Percentiles rank a stretch among this genome's conserved stretches.
Conservation (phyloP, 2,888 invertebrate genomes). For the Cataglyphis albicans region DNA sequence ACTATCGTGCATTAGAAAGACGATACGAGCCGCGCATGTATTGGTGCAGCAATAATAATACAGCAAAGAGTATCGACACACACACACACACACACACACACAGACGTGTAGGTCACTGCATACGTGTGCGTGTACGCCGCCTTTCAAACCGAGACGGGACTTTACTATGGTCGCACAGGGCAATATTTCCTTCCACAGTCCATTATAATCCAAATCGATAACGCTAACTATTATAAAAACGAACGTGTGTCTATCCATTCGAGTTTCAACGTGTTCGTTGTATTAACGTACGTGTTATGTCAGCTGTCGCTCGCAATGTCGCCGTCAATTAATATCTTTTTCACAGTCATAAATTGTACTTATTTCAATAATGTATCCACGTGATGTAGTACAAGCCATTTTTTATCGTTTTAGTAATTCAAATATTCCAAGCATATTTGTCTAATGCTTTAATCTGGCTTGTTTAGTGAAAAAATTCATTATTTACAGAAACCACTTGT, state of each 20-base stretch:
- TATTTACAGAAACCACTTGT: neutral
- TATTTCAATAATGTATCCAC: neutral
- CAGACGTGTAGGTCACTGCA: neutral
- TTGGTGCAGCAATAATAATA: constrained; percentile 59
- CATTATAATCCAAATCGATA: constrained; percentile 67
- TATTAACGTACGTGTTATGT: constrained; percentile 58
- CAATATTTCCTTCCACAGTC: constrained; percentile 54
- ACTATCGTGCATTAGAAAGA: constrained; percentile 68
- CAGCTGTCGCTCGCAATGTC: constrained; percentile 19
- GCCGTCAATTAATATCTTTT: constrained; percentile 26
- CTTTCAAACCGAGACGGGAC: constrained; percentile 49
- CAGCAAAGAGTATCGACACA: constrained; percentile 11
- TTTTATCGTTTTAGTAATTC: neutral
- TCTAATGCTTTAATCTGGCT: neutral
- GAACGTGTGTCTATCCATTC: constrained; percentile 46
- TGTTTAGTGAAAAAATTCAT: neutral
- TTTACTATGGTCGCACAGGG: constrained; percentile 33
- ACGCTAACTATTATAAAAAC: constrained; percentile 65
- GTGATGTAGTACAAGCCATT: neutral
- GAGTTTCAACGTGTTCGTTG: constrained; percentile 61
- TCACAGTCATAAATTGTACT: constrained; percentile 13
- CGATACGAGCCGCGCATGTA: constrained; percentile 55
- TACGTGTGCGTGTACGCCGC: constrained; percentile 10
- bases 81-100: neutral
- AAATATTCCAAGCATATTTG: neutral